Conservation (phyloP, 2,888 invertebrate species). For the Lasioglossum vierecki region DNA sequence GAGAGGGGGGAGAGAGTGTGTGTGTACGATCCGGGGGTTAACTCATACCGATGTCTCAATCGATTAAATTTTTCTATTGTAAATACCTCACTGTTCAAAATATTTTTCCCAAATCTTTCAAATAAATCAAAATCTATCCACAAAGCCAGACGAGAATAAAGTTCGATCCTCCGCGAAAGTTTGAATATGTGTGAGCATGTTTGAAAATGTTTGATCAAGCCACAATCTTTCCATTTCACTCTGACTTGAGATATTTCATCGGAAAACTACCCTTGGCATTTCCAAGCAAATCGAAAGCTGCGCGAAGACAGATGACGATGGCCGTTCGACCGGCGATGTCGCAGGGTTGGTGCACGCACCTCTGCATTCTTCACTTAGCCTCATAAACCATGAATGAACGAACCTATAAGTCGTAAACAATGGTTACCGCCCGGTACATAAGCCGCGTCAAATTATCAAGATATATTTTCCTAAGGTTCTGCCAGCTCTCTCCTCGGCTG, state of each 20-base stretch:
- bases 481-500: slow-evolving; percentile 43
- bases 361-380: slow-evolving; percentile 72
- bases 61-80: neutral
- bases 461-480: slow-evolving; percentile 72
- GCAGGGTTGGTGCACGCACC: neutral
- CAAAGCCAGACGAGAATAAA: neutral
- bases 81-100: neutral
- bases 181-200: neutral
- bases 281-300: neutral
- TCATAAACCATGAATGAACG: slow-evolving; percentile 57
- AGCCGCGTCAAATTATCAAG: slow-evolving; percentile 80
- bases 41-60: neutral
- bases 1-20: neutral
- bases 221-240: neutral
- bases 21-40: neutral
- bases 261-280: neutral
- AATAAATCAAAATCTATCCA: neutral
- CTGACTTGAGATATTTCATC: neutral
- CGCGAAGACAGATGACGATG: neutral
- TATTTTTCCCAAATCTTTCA: neutral
- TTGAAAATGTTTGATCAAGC: neutral
- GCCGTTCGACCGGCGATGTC: neutral
- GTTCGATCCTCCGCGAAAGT: neutral
- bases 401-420: slow-evolving; percentile 79
- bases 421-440: slow-evolving; percentile 74